phyloP scores from a whole-genome alignment of 2,888 invertebrate species.

The Chloromyia formosa region DNA sequence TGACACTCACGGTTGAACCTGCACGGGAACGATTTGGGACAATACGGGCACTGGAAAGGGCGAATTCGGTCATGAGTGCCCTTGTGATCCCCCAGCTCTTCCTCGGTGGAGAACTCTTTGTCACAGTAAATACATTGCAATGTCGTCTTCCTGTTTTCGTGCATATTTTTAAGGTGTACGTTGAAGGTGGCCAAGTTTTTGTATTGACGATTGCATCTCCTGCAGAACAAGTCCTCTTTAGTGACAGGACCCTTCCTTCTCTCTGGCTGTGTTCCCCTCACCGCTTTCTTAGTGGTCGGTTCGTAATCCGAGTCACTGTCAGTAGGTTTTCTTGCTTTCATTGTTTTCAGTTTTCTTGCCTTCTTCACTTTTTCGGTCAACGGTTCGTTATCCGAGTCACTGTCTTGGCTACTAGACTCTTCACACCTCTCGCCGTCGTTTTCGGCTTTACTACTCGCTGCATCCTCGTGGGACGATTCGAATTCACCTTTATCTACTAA shows the following conservation, averaged over 20 bases:
- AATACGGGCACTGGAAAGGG: conserved; percentile 37
- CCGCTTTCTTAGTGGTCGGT: too few species aligned
- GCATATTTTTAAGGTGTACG: too few species aligned
- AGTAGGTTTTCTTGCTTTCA: too few species aligned
- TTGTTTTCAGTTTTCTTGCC: too few species aligned
- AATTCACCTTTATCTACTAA: background rate
- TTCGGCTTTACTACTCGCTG: too few species aligned
- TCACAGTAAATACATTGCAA: too few species aligned
- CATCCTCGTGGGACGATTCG: background rate
- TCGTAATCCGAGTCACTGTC: too few species aligned
- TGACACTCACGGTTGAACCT: conserved; percentile 17
- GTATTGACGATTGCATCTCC: conserved; percentile 2
- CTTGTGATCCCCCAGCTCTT: background rate
- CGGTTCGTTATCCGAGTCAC: background rate
- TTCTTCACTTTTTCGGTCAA: background rate
- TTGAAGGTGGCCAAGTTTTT: background rate
- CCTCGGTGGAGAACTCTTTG: too few species aligned
- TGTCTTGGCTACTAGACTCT: background rate
- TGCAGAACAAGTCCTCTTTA: background rate
- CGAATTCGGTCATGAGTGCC: background rate
- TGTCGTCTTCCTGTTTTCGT: too few species aligned
- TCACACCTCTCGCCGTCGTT: too few species aligned
- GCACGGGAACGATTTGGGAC: conserved; percentile 42
- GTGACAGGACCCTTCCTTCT: too few species aligned
- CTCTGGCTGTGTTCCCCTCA: too few species aligned